These are phyloP conservation scores for Ambastaia sidthimunki DNA, from an alignment of 2,797 vertebrate species.

Conservation along the genomic window DNA sequence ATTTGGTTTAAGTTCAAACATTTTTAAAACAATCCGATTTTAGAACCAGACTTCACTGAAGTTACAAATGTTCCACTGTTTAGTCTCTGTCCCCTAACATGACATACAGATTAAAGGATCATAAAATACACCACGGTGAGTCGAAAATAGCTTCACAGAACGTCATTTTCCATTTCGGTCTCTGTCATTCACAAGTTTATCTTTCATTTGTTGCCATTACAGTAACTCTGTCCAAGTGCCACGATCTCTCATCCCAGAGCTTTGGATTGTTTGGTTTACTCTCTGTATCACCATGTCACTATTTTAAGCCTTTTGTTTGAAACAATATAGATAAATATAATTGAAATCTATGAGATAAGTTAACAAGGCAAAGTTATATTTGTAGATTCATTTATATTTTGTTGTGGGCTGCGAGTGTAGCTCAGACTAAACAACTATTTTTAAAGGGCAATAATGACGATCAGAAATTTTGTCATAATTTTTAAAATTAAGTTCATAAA, in stretches of 20 bases:
- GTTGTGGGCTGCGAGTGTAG: neutral
- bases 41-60: neutral
- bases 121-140: constrained; percentile 30
- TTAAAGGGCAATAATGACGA: neutral
- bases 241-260: constrained; percentile 21
- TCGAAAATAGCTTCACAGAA: constrained; percentile 36
- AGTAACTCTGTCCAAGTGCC: constrained; percentile 5
- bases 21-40: neutral
- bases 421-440: neutral
- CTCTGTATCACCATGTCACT: constrained; percentile 14
- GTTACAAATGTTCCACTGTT: constrained; percentile 22
- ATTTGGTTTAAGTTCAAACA: neutral
- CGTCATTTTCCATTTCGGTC: constrained; percentile 31
- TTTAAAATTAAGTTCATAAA: too few species aligned
- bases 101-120: constrained; percentile 39
- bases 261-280: constrained; percentile 24
- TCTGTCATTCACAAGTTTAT: constrained; percentile 23
- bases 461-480: neutral
- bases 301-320: constrained; percentile 30
- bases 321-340: neutral
- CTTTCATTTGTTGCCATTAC: constrained; percentile 35
- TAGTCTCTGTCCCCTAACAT: constrained; percentile 12
- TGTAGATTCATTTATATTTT: neutral
- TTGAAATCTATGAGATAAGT: neutral
- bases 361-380: neutral